A percentile compares a stretch with the other conserved stretches of the same genome.
phyloP scores from a whole-genome alignment of 2,113 vertebrate species.

The Condylura cristata region DNA sequence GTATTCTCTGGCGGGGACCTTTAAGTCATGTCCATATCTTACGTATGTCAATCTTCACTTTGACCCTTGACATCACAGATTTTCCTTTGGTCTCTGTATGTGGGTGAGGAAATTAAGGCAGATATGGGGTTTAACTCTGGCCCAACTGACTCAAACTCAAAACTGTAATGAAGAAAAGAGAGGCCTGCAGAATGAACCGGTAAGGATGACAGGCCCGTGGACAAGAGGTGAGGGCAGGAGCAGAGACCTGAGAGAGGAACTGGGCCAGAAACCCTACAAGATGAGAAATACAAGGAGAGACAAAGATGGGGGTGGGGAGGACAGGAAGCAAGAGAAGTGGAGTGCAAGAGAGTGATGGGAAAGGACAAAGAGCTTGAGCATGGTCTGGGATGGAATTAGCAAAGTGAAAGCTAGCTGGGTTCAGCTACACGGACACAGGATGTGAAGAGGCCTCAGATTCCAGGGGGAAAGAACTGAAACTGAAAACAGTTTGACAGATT shows the following conservation, averaged over 20 bases:
- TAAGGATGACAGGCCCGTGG: too few relatives aligned
- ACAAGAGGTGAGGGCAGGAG: background rate
- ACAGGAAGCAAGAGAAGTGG: background rate
- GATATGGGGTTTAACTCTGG: background rate
- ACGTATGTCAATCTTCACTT: background rate
- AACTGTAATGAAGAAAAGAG: background rate
- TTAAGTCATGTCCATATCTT: background rate
- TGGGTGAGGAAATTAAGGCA: background rate
- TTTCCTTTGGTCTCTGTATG: background rate
- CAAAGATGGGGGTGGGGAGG: background rate
- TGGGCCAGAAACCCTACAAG: background rate
- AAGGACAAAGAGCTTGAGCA: background rate
- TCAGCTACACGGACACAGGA: background rate
- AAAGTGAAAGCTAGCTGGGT: background rate
- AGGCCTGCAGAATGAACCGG: background rate
- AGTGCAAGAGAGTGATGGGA: background rate
- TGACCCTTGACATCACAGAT: background rate
- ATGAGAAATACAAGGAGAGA: background rate
- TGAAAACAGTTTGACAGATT: background rate
- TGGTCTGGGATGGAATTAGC: background rate
- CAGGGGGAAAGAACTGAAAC: constrained; percentile 40
- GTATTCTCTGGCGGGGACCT: background rate
- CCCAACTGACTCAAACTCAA: background rate
- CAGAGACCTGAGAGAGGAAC: background rate
- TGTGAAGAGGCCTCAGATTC: background rate